Percentiles rank a stretch among this genome's conserved stretches.
These are phyloP conservation scores for Macrobrachium nipponense DNA, from an alignment of 1,140 invertebrate genomes.

Conservation along the genomic window DNA sequence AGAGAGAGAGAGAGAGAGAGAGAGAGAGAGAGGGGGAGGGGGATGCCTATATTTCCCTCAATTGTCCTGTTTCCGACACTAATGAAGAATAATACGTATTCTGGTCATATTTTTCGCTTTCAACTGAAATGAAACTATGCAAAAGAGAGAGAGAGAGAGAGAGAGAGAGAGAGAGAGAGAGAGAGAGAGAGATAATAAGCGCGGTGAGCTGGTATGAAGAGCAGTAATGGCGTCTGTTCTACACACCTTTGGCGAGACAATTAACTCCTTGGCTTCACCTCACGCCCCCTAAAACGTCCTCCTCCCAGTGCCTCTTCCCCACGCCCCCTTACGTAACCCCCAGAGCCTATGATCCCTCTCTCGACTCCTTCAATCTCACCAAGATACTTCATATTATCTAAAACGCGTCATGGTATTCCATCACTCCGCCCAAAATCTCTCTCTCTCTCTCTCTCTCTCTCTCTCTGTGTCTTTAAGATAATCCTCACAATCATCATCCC, in stretches of 20 bases:
- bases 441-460: neutral
- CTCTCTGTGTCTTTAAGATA: too few species aligned
- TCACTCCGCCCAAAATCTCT: neutral
- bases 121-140: neutral
- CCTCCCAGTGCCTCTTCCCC: neutral
- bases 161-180: slow-evolving; percentile 28
- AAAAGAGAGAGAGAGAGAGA: slow-evolving; percentile 1
- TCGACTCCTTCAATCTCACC: neutral
- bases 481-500: too few species aligned
- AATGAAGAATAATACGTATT: too few species aligned
- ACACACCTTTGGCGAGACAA: slow-evolving; percentile 41
- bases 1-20: neutral
- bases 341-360: neutral
- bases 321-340: neutral
- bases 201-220: neutral
- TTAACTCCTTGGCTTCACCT: slow-evolving; percentile 29
- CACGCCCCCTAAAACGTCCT: neutral
- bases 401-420: neutral
- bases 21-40: neutral
- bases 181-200: slow-evolving; percentile 1
- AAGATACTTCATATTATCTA: neutral
- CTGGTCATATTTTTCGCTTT: neutral
- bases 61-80: too few species aligned
- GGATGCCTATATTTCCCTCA: neutral
- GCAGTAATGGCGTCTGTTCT: slow-evolving; percentile 27